These are phyloP conservation scores for Luehdorfia chinensis DNA, from an alignment of 1,140 invertebrate genomes.

Conservation along the genomic window DNA sequence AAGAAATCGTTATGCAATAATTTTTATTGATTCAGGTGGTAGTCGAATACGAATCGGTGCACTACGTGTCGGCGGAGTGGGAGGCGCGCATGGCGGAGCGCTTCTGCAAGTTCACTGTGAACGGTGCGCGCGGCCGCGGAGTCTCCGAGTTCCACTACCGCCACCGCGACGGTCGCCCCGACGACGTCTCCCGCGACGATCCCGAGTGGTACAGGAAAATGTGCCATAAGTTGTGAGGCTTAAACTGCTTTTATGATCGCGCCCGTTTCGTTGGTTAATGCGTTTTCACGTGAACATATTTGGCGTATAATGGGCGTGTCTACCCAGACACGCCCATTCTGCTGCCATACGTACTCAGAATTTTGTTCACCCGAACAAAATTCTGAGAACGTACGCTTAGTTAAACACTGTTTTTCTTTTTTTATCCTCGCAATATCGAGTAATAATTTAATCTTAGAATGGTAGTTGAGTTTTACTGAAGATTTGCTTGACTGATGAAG, in stretches of 20 bases:
- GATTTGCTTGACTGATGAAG: too few relatives aligned
- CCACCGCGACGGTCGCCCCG: slow-evolving; percentile 69
- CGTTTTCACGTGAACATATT: not conserved
- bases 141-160: slow-evolving; percentile 85
- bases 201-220: slow-evolving; percentile 76
- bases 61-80: slow-evolving; percentile 82
- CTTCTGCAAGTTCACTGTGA: slow-evolving; percentile 80
- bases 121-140: slow-evolving; percentile 81
- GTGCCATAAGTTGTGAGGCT: slow-evolving; percentile 46
- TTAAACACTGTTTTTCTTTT: too few relatives aligned
- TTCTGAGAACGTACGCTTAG: too few relatives aligned
- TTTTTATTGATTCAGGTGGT: slow-evolving; percentile 53
- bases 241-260: not conserved
- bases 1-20: too few relatives aligned
- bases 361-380: too few relatives aligned
- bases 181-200: slow-evolving; percentile 55
- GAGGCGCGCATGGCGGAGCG: slow-evolving; percentile 83
- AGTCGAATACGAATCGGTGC: slow-evolving; percentile 79
- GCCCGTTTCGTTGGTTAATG: not conserved
- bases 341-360: too few relatives aligned
- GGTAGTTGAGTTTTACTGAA: too few relatives aligned
- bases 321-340: too few relatives aligned
- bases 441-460: too few relatives aligned
- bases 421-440: too few relatives aligned
- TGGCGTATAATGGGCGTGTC: not conserved